Conservation (phyloP, 2,888 invertebrate species). For the Athalia rosae region DNA sequence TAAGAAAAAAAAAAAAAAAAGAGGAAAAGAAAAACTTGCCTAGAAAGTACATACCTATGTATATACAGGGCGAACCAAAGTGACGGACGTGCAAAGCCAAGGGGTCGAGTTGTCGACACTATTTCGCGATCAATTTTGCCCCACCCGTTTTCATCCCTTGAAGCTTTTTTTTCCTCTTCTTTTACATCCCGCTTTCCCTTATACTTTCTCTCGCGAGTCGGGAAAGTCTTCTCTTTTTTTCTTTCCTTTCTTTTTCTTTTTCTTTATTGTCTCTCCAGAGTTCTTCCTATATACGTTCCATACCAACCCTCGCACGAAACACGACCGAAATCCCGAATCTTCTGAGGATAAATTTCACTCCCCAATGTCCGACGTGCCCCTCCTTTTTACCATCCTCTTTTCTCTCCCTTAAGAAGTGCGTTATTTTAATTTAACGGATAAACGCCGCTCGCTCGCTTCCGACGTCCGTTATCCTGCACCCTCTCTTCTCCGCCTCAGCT, state of each 20-base stretch:
- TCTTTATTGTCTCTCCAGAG: not conserved
- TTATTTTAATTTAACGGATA: conserved; percentile 12
- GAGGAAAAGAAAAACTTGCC: not conserved
- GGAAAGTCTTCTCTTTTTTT: not conserved
- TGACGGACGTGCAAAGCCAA: conserved; percentile 36
- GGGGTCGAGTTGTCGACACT: conserved; percentile 36
- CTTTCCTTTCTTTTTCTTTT: not conserved
- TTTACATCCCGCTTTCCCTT: not conserved
- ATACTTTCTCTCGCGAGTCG: not conserved
- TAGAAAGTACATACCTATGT: not conserved
- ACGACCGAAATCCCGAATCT: not conserved
- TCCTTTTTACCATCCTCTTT: too few species aligned
- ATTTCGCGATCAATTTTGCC: conserved; percentile 37
- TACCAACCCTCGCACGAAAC: not conserved
- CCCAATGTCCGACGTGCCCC: not conserved
- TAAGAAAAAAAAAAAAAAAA: not conserved
- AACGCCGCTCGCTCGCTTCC: not conserved
- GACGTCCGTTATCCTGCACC: not conserved
- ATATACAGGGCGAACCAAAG: not conserved
- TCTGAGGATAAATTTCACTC: conserved; percentile 19
- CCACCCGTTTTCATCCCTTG: not conserved
- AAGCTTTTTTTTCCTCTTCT: conserved; percentile 8
- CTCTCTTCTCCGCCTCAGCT: not conserved
- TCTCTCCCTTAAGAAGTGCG: not conserved
- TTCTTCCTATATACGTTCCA: not conserved